A percentile compares a stretch with the other conserved stretches of the same genome.
These are phyloP conservation scores for Tragelaphus strepsiceros DNA, from an alignment of 2,113 vertebrate genomes.

Conservation along the genomic window DNA sequence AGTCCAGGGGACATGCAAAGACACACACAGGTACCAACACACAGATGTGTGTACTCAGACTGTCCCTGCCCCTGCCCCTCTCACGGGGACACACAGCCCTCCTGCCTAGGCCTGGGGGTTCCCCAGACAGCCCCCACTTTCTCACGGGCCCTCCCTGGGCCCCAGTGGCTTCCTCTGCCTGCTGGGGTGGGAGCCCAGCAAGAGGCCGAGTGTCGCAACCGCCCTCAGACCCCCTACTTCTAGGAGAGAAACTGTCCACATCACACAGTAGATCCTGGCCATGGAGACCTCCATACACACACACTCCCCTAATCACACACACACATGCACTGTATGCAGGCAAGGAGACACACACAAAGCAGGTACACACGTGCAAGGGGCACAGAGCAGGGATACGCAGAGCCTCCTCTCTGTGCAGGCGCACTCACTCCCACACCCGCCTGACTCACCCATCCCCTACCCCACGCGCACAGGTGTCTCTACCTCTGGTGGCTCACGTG, in stretches of 20 bases:
- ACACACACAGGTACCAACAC: background rate
- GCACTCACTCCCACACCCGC: background rate
- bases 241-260: background rate
- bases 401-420: background rate
- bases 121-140: background rate
- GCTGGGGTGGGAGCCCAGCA: conserved; percentile 55
- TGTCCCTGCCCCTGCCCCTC: background rate
- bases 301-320: background rate
- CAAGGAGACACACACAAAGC: background rate
- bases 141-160: conserved; percentile 49
- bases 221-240: background rate
- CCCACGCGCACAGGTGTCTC: background rate
- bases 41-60: too few species aligned
- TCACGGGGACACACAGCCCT: background rate
- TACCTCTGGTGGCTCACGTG: background rate
- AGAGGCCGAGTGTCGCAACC: background rate
- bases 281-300: background rate
- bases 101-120: background rate
- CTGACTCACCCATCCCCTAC: background rate
- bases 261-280: background rate
- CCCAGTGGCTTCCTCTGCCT: background rate
- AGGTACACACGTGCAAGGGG: too few species aligned
- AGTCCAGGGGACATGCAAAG: background rate
- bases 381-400: accelerated
- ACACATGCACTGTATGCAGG: too few species aligned